Base-by-base conservation (phyloP, 2,113 vertebrate species). In the Notothenia rossii region DNA sequence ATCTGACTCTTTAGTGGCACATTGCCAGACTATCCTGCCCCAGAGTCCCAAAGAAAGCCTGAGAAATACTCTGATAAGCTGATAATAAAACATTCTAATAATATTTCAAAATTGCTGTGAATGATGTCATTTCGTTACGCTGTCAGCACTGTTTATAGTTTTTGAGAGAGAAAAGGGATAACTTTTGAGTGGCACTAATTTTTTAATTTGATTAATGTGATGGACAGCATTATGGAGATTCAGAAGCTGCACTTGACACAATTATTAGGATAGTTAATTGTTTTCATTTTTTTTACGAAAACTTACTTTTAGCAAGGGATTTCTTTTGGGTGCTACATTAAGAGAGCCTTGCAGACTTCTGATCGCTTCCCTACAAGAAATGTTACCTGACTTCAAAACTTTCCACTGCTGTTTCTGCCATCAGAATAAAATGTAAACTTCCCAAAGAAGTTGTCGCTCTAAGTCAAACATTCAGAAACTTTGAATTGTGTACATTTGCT, bases 21-120 rank as follows among this genome's bases (percentile, higher is more conserved):
- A 40, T 18, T 79, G 72, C 76, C n/a, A 25, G 64, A 81, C 50
- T 82, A 86, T 78, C 82, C 61, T 88, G 77, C 43, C 73, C 71
- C 53, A 8, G 48, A 89, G 81, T 81, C 86, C 88, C 71, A 81
- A 54, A 89, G 73, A 82, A 86, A 84, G 88, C 91, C 88, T 93
- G 89, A 92, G 92, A 94, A 93, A 88, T 45, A 51, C 46, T 58
- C 80, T 79, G 87, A 90, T 89, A 90, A 89, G 86, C 68, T 29
- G 51, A 58, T 84, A 75, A 79, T 88, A 4, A 80, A 87, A 84
- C 79, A 89, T 87, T 90, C 72, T 83, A 72, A 40, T 84, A 88
- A 81, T 73, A 89, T 63, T 56, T 36, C 17, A 67, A 60, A 20
- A 10, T 73, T 3, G 7, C 53, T 64, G 46, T 75, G 25, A 50